These are phyloP conservation scores for Euthynnus affinis DNA, from an alignment of 2,797 vertebrate species.

Conservation along the genomic window DNA sequence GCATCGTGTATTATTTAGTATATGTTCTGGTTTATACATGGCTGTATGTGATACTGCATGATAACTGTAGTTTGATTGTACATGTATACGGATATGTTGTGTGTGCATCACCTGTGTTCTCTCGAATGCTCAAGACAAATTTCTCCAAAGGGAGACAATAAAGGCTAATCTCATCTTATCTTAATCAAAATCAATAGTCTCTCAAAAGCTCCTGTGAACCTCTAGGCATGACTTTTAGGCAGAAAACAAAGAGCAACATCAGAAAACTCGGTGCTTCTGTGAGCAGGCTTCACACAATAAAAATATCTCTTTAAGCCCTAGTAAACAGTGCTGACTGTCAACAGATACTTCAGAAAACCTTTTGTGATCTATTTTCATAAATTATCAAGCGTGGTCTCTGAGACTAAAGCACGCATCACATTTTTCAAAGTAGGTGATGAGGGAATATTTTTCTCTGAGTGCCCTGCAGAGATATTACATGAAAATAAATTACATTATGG, in stretches of 20 bases:
- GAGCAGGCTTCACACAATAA: slow-evolving; percentile 18
- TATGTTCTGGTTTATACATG: too few species aligned
- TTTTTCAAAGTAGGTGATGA: slow-evolving; percentile 54
- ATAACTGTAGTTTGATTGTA: too few species aligned
- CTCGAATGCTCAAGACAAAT: too few species aligned
- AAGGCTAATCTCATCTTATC: too few species aligned
- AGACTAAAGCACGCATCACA: slow-evolving; percentile 45
- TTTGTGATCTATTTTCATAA: slow-evolving; percentile 53
- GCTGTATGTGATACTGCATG: too few species aligned
- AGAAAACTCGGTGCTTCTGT: slow-evolving; percentile 12
- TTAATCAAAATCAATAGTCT: slow-evolving; percentile 56
- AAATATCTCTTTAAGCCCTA: slow-evolving; percentile 19
- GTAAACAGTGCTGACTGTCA: slow-evolving; percentile 58
- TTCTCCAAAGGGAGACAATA: too few species aligned
- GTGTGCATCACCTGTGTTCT: too few species aligned
- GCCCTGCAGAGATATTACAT: slow-evolving; percentile 42
- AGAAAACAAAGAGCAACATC: slow-evolving; percentile 22
- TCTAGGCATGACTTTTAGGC: slow-evolving; percentile 22
- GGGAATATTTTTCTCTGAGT: slow-evolving; percentile 45
- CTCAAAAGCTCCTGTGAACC: slow-evolving; percentile 32
- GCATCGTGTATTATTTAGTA: too few species aligned
- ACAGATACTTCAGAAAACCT: slow-evolving; percentile 43
- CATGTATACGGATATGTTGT: too few species aligned
- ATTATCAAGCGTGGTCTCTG: slow-evolving; percentile 49
- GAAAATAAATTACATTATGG: slow-evolving; percentile 53